Evolutionary conservation across 2,113 vertebrate genomes (phyloP).

Genomic region (Epinephelus lanceolatus): DNA sequence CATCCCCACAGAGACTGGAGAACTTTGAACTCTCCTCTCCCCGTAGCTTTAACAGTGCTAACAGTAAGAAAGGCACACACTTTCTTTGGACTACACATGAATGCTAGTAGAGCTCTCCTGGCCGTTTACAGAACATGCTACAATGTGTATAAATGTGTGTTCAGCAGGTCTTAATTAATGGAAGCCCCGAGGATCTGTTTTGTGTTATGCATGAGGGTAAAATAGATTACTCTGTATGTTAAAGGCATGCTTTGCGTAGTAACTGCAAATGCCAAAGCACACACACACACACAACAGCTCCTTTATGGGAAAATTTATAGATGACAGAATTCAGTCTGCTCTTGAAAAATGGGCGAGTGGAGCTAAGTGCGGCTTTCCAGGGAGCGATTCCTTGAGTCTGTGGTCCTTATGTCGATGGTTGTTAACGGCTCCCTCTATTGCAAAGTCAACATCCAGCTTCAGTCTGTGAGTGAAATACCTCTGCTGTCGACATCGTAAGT

Average conservation of each 20-base stretch:
- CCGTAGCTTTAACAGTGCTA: conserved; percentile 32
- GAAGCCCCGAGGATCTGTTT: conserved; percentile 45
- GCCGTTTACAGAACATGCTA: conserved; percentile 66
- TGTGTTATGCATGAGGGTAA: conserved; percentile 71
- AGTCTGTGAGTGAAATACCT: conserved; percentile 71
- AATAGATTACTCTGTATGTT: conserved; percentile 67
- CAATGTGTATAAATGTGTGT: conserved; percentile 67
- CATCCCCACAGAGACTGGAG: conserved; percentile 57
- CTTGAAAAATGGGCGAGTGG: conserved; percentile 63
- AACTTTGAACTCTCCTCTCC: conserved; percentile 69
- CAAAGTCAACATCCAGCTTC: conserved; percentile 79
- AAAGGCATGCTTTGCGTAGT: conserved; percentile 34
- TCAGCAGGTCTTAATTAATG: conserved; percentile 78
- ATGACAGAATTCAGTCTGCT: conserved; percentile 65
- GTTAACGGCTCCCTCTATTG: conserved; percentile 77
- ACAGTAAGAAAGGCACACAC: conserved; percentile 50
- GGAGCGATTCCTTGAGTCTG: conserved; percentile 68
- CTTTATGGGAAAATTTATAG: conserved; percentile 71
- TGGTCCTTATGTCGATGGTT: conserved; percentile 73
- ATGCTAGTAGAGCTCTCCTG: conserved; percentile 31
- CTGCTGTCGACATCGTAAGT: conserved; percentile 65
- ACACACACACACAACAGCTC: conserved; percentile 18
- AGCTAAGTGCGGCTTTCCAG: conserved; percentile 69
- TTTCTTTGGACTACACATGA: conserved; percentile 30
- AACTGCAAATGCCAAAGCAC: conserved; percentile 34